Evolutionary conservation across 1,140 invertebrate genomes (phyloP).

Genomic region (Argopecten irradians): DNA sequence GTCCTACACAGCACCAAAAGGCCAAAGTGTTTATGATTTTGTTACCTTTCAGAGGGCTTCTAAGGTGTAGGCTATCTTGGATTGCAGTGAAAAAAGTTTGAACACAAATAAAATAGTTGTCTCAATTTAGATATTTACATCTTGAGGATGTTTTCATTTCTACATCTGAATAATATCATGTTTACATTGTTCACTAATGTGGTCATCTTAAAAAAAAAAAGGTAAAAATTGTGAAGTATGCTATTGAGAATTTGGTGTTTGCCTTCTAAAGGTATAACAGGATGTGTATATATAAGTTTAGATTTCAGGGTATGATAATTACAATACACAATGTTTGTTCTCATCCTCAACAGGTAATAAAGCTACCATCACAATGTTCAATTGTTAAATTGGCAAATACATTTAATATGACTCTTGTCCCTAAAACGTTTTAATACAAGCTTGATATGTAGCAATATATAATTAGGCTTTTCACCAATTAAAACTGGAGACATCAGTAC

Average conservation of each 20-base stretch:
- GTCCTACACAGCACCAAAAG: background rate
- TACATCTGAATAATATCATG: background rate
- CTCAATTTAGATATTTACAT: background rate
- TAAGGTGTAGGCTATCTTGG: background rate
- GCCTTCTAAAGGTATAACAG: background rate
- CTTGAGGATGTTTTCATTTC: background rate
- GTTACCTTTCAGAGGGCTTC: background rate
- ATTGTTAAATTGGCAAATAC: background rate
- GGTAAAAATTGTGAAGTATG: background rate
- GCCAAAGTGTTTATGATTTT: background rate
- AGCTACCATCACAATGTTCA: background rate
- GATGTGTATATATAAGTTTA: background rate
- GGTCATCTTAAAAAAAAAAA: background rate
- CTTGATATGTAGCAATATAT: background rate
- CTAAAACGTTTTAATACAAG: background rate
- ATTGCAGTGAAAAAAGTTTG: background rate
- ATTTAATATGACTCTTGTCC: no score
- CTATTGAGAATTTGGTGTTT: background rate
- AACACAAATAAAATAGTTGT: background rate
- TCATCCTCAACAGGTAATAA: background rate
- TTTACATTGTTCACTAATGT: background rate
- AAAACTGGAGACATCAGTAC: background rate
- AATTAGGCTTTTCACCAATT: background rate
- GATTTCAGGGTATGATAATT: background rate
- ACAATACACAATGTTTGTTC: background rate